Evolutionary conservation across 1,140 invertebrate genomes (phyloP).

Genomic region (Archivesica marissinica): DNA sequence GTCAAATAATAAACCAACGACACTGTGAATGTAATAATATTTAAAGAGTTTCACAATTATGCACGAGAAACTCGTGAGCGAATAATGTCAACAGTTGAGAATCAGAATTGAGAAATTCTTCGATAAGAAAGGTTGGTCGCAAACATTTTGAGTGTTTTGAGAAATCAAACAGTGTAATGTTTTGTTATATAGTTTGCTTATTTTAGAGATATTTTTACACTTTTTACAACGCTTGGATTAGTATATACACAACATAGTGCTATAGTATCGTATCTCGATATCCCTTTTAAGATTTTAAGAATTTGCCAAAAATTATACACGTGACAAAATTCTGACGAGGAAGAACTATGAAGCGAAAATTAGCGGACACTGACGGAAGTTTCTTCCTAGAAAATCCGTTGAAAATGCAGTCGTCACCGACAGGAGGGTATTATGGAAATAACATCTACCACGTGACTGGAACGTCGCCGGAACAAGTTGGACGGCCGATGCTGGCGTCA

Average conservation of each 20-base stretch:
- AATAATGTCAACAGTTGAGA: conserved; percentile 2
- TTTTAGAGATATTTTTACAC: too few relatives aligned
- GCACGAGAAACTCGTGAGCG: conserved; percentile 18
- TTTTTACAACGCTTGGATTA: too few relatives aligned
- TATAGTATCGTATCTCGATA: too few relatives aligned
- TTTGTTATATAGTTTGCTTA: too few relatives aligned
- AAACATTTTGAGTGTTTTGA: background rate
- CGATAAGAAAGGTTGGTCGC: background rate
- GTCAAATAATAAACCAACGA: conserved; percentile 5
- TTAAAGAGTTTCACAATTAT: conserved; percentile 5
- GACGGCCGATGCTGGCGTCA: conserved; percentile 10
- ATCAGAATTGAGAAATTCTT: background rate
- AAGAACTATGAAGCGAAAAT: conserved; percentile 39
- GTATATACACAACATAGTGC: too few relatives aligned
- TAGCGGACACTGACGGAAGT: conserved; percentile 2
- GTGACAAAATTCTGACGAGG: too few relatives aligned
- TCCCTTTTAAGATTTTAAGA: too few relatives aligned
- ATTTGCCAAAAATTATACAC: too few relatives aligned
- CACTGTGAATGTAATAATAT: background rate
- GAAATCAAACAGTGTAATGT: background rate
- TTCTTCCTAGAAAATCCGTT: background rate
- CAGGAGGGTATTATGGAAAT: background rate
- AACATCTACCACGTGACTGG: background rate
- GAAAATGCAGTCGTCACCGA: background rate
- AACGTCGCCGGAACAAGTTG: background rate